Evolutionary conservation across 2,797 vertebrate genomes (phyloP).

Genomic region (Apogon hyalosoma): DNA sequence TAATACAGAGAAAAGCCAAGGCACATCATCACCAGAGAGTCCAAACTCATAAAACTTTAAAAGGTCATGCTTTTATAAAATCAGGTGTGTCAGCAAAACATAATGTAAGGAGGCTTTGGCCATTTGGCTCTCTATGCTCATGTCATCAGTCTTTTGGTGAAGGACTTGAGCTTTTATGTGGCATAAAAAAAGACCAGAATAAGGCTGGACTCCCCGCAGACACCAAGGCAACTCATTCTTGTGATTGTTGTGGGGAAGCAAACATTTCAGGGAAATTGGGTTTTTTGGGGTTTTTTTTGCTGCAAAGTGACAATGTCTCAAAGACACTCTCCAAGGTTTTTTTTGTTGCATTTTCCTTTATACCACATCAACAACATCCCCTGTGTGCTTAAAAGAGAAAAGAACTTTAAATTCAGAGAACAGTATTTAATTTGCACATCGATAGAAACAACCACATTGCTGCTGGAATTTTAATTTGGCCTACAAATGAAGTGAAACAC

Average conservation of each 20-base stretch:
- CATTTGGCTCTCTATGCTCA: slow-evolving; percentile 16
- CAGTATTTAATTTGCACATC: slow-evolving; percentile 8
- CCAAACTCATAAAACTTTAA: slow-evolving; percentile 25
- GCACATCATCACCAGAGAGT: slow-evolving; percentile 8
- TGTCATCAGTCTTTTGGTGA: slow-evolving; percentile 40
- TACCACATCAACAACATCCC: neutral
- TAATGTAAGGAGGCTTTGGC: slow-evolving; percentile 14
- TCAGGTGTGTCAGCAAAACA: slow-evolving; percentile 51
- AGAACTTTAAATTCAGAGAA: slow-evolving; percentile 20
- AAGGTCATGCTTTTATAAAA: slow-evolving; percentile 15
- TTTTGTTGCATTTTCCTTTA: neutral
- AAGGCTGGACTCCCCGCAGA: slow-evolving; percentile 37
- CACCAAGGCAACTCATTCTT: slow-evolving; percentile 36
- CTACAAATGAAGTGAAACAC: slow-evolving; percentile 41
- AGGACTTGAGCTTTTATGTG: slow-evolving; percentile 40
- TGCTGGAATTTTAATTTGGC: slow-evolving; percentile 33
- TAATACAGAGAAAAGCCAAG: slow-evolving; percentile 2
- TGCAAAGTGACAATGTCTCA: slow-evolving; percentile 16
- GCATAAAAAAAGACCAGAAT: slow-evolving; percentile 26
- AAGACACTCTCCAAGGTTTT: slow-evolving; percentile 4
- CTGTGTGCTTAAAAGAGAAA: neutral
- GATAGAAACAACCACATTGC: slow-evolving; percentile 30
- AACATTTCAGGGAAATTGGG: slow-evolving; percentile 37
- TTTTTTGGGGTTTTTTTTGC: neutral
- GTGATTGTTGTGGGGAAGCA: slow-evolving; percentile 41